These are phyloP conservation scores for Onthophagus sagittarius DNA, from an alignment of 2,888 invertebrate genomes.

Conservation along the genomic window DNA sequence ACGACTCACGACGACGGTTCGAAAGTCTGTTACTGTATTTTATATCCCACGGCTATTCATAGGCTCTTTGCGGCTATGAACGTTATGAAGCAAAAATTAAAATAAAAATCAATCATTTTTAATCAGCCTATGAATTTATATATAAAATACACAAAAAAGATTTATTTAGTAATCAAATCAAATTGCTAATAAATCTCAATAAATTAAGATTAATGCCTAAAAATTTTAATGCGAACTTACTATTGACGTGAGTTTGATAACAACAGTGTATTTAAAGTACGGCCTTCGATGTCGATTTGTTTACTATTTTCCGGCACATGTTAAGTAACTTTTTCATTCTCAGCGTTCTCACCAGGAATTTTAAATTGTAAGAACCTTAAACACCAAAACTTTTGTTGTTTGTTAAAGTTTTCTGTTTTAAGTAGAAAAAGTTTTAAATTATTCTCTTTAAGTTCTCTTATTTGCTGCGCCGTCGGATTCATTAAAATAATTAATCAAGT, in stretches of 20 bases:
- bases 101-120: too few relatives aligned
- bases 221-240: neutral
- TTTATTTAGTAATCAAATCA: neutral
- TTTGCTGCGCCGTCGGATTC: neutral
- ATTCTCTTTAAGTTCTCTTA: neutral
- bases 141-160: neutral
- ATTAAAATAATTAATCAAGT: neutral
- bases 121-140: too few relatives aligned
- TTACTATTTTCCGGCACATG: neutral
- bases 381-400: too few relatives aligned
- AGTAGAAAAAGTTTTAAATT: neutral
- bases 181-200: neutral
- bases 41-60: neutral
- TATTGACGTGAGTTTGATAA: neutral
- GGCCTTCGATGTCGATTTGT: neutral
- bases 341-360: neutral
- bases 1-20: neutral
- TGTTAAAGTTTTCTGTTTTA: neutral
- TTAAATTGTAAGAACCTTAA: neutral
- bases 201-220: neutral
- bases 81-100: neutral
- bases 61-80: neutral
- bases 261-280: neutral
- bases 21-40: neutral
- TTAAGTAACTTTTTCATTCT: neutral